These are phyloP conservation scores for Drosophila yakuba DNA, from an alignment of 1,140 invertebrate species.

Conservation along the genomic window DNA sequence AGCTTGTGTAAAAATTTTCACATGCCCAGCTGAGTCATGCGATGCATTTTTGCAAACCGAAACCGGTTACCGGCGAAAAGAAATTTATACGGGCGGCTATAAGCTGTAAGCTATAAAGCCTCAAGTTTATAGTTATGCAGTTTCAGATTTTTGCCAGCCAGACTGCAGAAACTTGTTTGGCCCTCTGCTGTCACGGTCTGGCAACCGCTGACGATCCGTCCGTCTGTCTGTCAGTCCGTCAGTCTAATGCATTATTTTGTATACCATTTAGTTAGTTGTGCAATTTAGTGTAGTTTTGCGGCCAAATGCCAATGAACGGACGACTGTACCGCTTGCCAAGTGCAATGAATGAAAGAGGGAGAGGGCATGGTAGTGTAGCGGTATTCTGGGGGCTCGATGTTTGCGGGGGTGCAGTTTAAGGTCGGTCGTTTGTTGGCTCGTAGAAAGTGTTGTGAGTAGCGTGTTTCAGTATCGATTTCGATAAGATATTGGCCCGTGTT, in stretches of 20 bases:
- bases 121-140: slow-evolving; percentile 54
- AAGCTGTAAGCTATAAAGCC: slow-evolving; percentile 24
- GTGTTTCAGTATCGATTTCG: slow-evolving; percentile 44
- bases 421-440: slow-evolving; percentile 56
- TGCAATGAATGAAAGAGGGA: slow-evolving; percentile 6
- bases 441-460: slow-evolving; percentile 10
- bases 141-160: slow-evolving; percentile 31
- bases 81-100: slow-evolving; percentile 28
- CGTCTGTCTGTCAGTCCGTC: slow-evolving; percentile 5
- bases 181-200: slow-evolving; percentile 43
- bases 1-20: slow-evolving; percentile 15
- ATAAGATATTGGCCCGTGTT: slow-evolving; percentile 46
- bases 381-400: not conserved
- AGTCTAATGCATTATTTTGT: slow-evolving; percentile 12
- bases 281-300: slow-evolving; percentile 44
- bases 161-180: slow-evolving; percentile 57
- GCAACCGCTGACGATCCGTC: slow-evolving; percentile 7
- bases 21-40: slow-evolving; percentile 43
- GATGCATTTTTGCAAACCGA: slow-evolving; percentile 62
- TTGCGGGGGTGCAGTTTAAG: slow-evolving; percentile 51
- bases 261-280: slow-evolving; percentile 28
- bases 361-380: too few species aligned
- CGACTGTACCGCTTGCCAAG: slow-evolving; percentile 55
- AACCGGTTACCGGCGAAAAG: slow-evolving; percentile 77
- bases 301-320: slow-evolving; percentile 61